Conservation (phyloP, 2,888 invertebrate genomes). For the Rhamnusium bicolor region DNA sequence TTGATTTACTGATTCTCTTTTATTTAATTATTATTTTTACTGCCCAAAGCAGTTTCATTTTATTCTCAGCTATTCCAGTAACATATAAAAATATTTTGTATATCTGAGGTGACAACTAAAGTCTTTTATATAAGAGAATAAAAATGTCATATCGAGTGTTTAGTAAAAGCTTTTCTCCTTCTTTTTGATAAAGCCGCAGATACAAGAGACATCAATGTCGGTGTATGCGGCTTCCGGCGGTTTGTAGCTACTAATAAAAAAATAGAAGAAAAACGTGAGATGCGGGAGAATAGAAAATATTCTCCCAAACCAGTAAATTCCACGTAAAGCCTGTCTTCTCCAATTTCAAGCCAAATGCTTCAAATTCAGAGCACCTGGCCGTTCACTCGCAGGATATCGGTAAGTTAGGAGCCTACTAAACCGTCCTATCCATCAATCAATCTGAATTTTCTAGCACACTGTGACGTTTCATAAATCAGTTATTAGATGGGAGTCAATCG, state of each 20-base stretch:
- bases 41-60: background rate
- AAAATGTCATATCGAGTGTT: constrained; percentile 14
- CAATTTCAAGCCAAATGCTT: constrained; percentile 48
- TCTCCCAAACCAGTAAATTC: constrained; percentile 22
- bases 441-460: constrained; percentile 36
- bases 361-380: constrained; percentile 47
- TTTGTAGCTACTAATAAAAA: constrained; percentile 22
- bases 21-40: background rate
- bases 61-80: background rate
- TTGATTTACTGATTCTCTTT: background rate
- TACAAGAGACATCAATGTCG: constrained; percentile 25
- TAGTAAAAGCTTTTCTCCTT: constrained; percentile 16
- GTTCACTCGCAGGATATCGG: constrained; percentile 44
- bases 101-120: background rate
- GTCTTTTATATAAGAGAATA: constrained; percentile 19
- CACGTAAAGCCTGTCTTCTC: constrained; percentile 37
- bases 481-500: constrained; percentile 35
- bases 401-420: constrained; percentile 38
- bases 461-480: constrained; percentile 42
- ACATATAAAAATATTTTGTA: background rate
- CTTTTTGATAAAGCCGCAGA: constrained; percentile 19
- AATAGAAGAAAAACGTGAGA: constrained; percentile 7
- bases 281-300: constrained; percentile 23
- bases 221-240: constrained; percentile 10
- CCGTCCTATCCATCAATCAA: constrained; percentile 45